Evolutionary conservation across 2,888 invertebrate genomes (phyloP), one percentile per base, ranked within the genome.

Genomic region (Metopia argyrocephala): DNA sequence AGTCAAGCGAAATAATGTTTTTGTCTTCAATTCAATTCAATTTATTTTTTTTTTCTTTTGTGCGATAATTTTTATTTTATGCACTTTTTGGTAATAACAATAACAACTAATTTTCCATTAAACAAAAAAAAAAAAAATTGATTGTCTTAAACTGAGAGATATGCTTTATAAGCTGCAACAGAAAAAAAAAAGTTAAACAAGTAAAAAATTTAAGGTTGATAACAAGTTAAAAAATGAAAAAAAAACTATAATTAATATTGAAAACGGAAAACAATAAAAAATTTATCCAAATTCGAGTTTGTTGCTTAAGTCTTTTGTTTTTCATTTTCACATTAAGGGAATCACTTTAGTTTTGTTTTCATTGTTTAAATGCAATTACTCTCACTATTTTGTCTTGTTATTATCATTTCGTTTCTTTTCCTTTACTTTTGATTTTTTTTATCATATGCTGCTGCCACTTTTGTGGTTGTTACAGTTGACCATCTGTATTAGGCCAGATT

Each of bases 1-100:
- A 81, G 78, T 81, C 74, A 74, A 81, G 78, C 81, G 70, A 25
- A 69, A 48, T 70, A 76, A 76, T 46, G 54, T 46, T 48, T 48
- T 20, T 48, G 18, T 48, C 48, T n/a, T 18, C 6, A 12, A 48
- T 48, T 48, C 18, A 5, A 48, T 18, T 20, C 15, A 48, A 48
- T 23, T 25, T 4, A 28, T 57, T 48, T 31, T 28, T 56, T 76
- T 75, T 25, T 64, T 69, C 62, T 64, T 76, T 76, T 64, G 56
- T 62, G 56, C 25, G 56, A 20, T 28, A 45, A 28, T 52, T 66
- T 61, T 68, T 66, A 50, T 59, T 61, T 74, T 57, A 23, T 57
- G 56, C 23, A 57, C 4, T 48, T 59, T 59, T 62, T 48, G 46
- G 54, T 28, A 28, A 68, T 25, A 71, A 54, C 70, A 76, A 65